These are phyloP conservation scores for Columbina picui DNA, from an alignment of 2,113 vertebrate species.

Conservation along the genomic window DNA sequence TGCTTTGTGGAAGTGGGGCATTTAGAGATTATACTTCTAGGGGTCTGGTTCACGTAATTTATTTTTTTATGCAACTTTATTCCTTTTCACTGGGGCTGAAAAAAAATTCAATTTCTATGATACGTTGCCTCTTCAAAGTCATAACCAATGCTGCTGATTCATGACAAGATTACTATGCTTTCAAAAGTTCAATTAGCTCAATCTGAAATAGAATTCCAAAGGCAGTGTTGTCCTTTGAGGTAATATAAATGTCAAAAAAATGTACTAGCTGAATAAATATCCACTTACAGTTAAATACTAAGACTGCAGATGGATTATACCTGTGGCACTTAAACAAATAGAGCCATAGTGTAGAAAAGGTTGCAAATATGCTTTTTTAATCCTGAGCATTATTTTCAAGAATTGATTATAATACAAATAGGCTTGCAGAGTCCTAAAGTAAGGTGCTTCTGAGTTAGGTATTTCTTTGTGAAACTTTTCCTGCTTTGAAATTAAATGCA, in stretches of 20 bases:
- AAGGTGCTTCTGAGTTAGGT: not conserved
- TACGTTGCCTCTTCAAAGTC: not conserved
- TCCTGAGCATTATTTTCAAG: not conserved
- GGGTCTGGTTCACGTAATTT: not conserved
- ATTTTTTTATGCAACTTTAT: constrained; percentile 2
- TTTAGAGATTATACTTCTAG: not conserved
- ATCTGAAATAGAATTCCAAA: constrained; percentile 38
- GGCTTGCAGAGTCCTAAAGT: not conserved
- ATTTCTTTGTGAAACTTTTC: not conserved
- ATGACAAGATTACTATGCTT: constrained; percentile 4
- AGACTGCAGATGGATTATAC: not conserved
- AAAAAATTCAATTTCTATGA: not conserved
- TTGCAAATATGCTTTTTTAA: not conserved
- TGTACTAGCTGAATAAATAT: constrained; percentile 35
- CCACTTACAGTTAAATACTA: constrained; percentile 15
- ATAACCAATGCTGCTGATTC: not conserved
- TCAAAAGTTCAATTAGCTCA: constrained; percentile 36
- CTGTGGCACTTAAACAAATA: not conserved
- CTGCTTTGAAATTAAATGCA: not conserved
- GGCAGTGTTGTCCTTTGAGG: constrained; percentile 11
- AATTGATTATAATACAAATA: not conserved
- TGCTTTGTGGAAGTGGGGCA: not conserved
- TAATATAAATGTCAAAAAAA: constrained; percentile 57
- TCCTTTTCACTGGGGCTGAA: not conserved
- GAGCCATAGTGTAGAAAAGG: not conserved